These are phyloP conservation scores for Epinotia brunnichana DNA, from an alignment of 2,888 invertebrate species.

Conservation along the genomic window DNA sequence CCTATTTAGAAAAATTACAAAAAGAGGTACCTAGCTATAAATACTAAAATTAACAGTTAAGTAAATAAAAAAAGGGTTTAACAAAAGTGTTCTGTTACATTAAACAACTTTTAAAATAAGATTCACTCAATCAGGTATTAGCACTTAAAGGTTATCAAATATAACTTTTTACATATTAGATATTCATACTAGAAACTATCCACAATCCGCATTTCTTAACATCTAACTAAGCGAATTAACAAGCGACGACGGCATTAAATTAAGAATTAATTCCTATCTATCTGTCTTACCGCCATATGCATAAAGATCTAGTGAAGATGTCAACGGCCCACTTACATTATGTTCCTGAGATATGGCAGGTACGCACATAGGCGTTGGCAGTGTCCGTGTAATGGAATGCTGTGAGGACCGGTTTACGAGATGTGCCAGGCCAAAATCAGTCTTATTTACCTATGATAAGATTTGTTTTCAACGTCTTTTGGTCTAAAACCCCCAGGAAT, in stretches of 20 bases:
- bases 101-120: neutral
- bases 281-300: conserved; percentile 30
- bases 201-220: neutral
- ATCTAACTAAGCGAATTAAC: conserved; percentile 28
- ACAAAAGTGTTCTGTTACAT: neutral
- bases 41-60: neutral
- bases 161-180: neutral
- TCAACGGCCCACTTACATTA: conserved; percentile 68
- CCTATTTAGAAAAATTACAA: no score
- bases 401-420: conserved; percentile 59
- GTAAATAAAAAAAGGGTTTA: neutral
- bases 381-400: conserved; percentile 78
- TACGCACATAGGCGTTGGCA: conserved; percentile 72
- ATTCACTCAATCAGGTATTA: neutral
- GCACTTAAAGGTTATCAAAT: neutral
- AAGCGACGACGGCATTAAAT: conserved; percentile 41
- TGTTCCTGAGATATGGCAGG: conserved; percentile 64
- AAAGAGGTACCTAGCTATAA: no score
- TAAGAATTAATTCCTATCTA: conserved; percentile 36
- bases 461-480: no score
- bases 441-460: neutral
- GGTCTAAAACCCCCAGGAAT: no score
- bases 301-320: conserved; percentile 56
- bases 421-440: conserved; percentile 43
- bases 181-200: conserved; percentile 13